These are phyloP conservation scores for Dicentrarchus labrax DNA, from an alignment of 2,113 vertebrate genomes.

Conservation along the genomic window DNA sequence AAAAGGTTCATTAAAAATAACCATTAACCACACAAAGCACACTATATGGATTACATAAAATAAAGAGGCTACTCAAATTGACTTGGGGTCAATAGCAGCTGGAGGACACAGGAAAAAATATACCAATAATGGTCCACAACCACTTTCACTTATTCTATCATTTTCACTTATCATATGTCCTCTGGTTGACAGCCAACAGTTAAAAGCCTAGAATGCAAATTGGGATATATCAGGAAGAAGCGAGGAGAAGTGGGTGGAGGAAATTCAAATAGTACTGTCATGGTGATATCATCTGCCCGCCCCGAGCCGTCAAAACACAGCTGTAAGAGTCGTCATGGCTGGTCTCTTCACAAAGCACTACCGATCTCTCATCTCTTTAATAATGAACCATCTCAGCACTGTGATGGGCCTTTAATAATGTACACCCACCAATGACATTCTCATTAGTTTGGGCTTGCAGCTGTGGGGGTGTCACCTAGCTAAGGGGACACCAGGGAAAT, in stretches of 20 bases:
- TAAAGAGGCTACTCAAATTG: conserved; percentile 22
- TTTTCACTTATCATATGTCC: conserved; percentile 59
- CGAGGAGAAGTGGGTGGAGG: conserved; percentile 53
- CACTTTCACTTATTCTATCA: conserved; percentile 43
- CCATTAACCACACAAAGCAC: background rate
- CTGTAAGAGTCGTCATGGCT: conserved; percentile 49
- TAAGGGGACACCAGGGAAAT: conserved; percentile 67
- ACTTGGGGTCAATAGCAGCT: conserved; percentile 22
- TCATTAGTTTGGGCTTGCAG: conserved; percentile 67
- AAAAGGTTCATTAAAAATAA: background rate
- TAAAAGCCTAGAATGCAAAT: conserved; percentile 73
- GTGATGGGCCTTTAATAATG: conserved; percentile 74
- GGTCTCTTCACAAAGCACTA: conserved; percentile 48
- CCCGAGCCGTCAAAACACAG: conserved; percentile 64
- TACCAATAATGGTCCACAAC: conserved; percentile 22
- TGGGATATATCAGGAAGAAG: conserved; percentile 44
- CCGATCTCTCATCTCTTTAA: conserved; percentile 54
- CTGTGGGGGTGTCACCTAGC: conserved; percentile 59
- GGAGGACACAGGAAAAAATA: conserved; percentile 35
- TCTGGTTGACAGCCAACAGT: conserved; percentile 71
- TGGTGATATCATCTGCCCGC: conserved; percentile 50
- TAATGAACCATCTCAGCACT: conserved; percentile 63
- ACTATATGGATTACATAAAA: background rate
- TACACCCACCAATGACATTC: conserved; percentile 62
- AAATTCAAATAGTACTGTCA: conserved; percentile 62